Evolutionary conservation across 2,113 vertebrate species (phyloP), one percentile per base, ranked within the genome.

Genomic region (Ictalurus punctatus): DNA sequence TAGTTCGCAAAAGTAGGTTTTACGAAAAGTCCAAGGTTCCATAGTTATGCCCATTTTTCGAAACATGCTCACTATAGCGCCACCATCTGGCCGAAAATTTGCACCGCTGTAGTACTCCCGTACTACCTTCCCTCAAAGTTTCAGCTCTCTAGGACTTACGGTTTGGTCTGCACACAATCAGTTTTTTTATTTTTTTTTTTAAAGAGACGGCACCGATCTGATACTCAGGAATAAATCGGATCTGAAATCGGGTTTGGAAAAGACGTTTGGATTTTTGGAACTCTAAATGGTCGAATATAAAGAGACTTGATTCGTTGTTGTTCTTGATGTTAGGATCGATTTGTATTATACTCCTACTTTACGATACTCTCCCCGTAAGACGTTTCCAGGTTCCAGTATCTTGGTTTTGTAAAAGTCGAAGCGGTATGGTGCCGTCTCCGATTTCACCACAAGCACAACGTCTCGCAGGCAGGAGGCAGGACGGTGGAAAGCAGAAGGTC

Each of bases 401-500:
- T 34, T 1, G 17, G 0, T 82, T 58, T 21, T 56, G 16, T 16
- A 58, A 58, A 34, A 58, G 8, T 13, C 56, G 58, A 81, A 21
- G 27, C 52, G 0, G n/a, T 52, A 27, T 14, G 40, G 27, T 10
- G 79, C 9, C 3, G 14, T 59, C n/a, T 58, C 54, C 7, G 84
- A 23, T 48, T 81, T 48, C 23, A 2, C 6, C 65, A 9, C 30
- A 23, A 14, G 14, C 44, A 63, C 19, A 12, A 84, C 8, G 19
- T n/a, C 34, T 44, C 94, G 48, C 25, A 95, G 65, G 92, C 93
- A 92, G 96, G 86, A 95, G 65, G 92, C 93, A 92, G 96, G 86
- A 90, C 67, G 58, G 40, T 17, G 74, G 65, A 34, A 79, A 96
- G 96, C 95, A 96, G 95, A 94, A 87, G 40, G 54, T 95, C 95